Base-by-base conservation (phyloP, 2,797 vertebrate species). In the Tokudaia muenninki region DNA sequence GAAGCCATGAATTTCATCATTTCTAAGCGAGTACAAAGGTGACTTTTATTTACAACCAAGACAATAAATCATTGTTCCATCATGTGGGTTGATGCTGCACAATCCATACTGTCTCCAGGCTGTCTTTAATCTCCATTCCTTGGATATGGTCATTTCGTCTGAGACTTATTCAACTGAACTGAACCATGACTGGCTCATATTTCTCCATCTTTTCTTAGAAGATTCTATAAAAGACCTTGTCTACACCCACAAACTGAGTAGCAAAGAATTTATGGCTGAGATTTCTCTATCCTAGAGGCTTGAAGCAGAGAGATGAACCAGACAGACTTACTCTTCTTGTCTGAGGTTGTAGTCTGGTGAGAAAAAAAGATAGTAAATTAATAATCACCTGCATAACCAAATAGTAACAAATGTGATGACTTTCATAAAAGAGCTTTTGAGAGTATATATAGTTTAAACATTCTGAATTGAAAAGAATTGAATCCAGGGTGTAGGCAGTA, bases 201-300 rank as follows among this genome's bases (percentile, higher is more conserved):
- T 96, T 97, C 92, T 96, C 61, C 31, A 91, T 88, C 41, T 92
- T 94, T 95, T 96, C 81, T 96, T 92, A 91, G 44, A 91, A 13
- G 2, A 77, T 91, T 93, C 55, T 94, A 57, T 94, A 82, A 93
- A 90, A 95, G 80, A 97, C 65, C 74, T 95, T 90, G 79, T 79
- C 9, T 94, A 78, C 6, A 92, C 19, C 29, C n/a, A 55, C 55
- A 83, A 81, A 82, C n/a, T 70, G 3, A 34, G 41, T 37, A 87
- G 47, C 19, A 81, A 92, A 84, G 34, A 92, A 90, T 75, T 97
- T 94, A 97, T 61, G 78, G 44, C 22, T 41, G 29, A 93, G 47
- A 74, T 97, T 95, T 90, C 65, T 59, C 77, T 90, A 63, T 81
- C 55, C 26, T 79, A 9, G 44, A 90, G 75, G 26, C 17, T 83